phyloP scores from a whole-genome alignment of 2,113 vertebrate species.

The Merops nubicus region DNA sequence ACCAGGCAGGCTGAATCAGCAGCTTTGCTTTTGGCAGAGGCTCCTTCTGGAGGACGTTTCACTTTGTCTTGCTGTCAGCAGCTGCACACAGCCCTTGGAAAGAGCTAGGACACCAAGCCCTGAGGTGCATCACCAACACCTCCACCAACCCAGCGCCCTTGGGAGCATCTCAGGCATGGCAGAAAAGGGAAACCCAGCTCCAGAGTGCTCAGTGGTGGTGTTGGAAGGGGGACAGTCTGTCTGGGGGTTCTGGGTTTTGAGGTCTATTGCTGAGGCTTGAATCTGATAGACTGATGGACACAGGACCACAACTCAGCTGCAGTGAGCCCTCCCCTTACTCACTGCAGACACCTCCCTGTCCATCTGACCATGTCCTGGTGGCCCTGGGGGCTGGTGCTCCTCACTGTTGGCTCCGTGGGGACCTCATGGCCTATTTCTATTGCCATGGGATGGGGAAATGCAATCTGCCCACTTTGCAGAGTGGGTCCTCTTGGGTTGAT shows the following conservation, averaged over 20 bases:
- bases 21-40: not conserved
- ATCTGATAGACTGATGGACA: not conserved
- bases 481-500: not conserved
- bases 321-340: not conserved
- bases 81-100: not conserved
- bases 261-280: not conserved
- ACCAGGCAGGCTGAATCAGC: not conserved
- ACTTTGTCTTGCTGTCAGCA: not conserved
- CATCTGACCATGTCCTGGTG: not conserved
- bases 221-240: not conserved
- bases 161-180: not conserved
- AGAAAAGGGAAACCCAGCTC: not conserved
- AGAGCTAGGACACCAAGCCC: not conserved
- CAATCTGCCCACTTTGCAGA: not conserved
- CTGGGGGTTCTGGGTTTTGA: not conserved
- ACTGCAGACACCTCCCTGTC: not conserved
- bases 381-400: not conserved
- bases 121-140: fast-evolving
- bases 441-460: not conserved
- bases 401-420: not conserved
- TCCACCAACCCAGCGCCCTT: not conserved
- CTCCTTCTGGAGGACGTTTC: not conserved
- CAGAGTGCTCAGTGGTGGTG: not conserved
- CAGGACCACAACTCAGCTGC: not conserved
- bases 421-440: not conserved